Evolutionary conservation across 2,797 vertebrate species (phyloP), one percentile per base, ranked within the genome.

Genomic region (Australoheros facetus): DNA sequence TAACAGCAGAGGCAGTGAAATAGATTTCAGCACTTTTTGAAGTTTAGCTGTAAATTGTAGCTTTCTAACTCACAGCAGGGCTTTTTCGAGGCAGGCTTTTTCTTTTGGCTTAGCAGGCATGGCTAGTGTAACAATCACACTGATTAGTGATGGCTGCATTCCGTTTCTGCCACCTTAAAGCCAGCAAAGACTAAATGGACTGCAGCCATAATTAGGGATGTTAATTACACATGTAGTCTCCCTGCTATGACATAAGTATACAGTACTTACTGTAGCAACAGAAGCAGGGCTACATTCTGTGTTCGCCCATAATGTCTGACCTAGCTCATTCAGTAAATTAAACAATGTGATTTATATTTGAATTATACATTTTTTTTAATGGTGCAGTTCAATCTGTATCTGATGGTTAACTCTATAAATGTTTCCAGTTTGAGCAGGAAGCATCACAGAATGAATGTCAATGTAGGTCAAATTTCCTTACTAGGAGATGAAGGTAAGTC

Each of bases 381-480:
- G 62, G 26, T 17, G 37, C 37, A 45, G 37, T 45, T 66, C 14
- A 66, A 23, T 51, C 3, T 48, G 42, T 30, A 10, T 2, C 62
- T 69, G 48, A 69, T 13, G 42, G 16, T 19, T 66, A 23, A 48
- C 48, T 66, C 23, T 48, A 48, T 28, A 48, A 48, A 48, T 48
- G 17, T 82, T 83, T 84, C 26, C 19, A 56, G 54, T 39, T 71
- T 7, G 64, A 70, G 56, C 86, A 82, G 81, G 80, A 85, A 78
- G 34, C 73, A 55, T 21, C 60, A 5, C 57, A 7, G 34, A 70
- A 66, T 26, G 53, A 85, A 90, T 85, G 82, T 90, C 70, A 87
- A 85, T 82, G 85, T 80, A 77, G 86, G 78, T 79, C 57, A 85
- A 75, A 87, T 73, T 76, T 53, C 59, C 78, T 70, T 80, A 82